phyloP scores from a whole-genome alignment of 2,797 vertebrate genomes.

The Vespertilio murinus region DNA sequence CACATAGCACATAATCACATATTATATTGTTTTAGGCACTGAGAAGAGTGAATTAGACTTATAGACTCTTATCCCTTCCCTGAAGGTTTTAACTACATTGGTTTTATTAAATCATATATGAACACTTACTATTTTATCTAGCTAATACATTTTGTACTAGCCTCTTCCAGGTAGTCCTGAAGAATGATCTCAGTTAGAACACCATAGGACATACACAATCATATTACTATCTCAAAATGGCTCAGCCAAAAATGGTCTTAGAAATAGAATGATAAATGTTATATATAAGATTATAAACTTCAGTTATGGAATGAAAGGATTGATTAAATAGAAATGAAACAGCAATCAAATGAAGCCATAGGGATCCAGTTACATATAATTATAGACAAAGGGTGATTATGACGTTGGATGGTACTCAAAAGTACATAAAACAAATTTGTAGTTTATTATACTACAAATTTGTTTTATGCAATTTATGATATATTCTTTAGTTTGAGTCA shows the following conservation, averaged over 20 bases:
- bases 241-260: background rate
- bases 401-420: background rate
- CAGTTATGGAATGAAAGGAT: background rate
- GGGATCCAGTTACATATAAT: background rate
- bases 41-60: conserved; percentile 10
- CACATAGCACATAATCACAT: conserved; percentile 34
- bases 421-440: no score
- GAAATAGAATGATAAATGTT: background rate
- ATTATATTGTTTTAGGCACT: background rate
- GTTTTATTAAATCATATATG: conserved; percentile 49
- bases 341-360: background rate
- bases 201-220: background rate
- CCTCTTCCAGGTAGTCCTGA: background rate
- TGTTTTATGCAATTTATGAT: background rate
- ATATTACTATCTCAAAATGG: conserved; percentile 12
- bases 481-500: background rate
- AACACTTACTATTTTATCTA: background rate
- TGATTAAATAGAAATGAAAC: background rate
- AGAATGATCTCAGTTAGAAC: background rate
- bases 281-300: background rate
- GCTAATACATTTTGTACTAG: background rate
- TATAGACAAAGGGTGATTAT: background rate
- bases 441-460: background rate
- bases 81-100: conserved; percentile 46
- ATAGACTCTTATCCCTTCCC: background rate